Evolutionary conservation across 2,888 invertebrate species (phyloP).

Genomic region (Leucophenga maculata): DNA sequence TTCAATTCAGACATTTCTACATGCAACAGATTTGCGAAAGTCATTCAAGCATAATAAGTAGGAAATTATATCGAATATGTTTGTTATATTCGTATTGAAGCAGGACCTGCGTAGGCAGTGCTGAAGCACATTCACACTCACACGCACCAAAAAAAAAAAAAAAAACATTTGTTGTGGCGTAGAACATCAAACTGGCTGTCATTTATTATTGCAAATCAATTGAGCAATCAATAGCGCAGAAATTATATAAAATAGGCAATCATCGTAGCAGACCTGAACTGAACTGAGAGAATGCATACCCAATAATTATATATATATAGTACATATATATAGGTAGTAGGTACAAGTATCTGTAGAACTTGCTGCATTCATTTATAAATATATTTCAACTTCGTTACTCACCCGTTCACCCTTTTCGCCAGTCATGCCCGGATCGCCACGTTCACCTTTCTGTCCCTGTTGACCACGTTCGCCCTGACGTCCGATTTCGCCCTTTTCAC

Average conservation of each 20-base stretch:
- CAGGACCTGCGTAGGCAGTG: too few species aligned
- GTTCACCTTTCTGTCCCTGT: constrained; percentile 76
- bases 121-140: too few species aligned
- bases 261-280: constrained; percentile 31
- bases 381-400: constrained; percentile 60
- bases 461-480: constrained; percentile 80
- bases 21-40: too few species aligned
- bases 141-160: too few species aligned
- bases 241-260: constrained; percentile 46
- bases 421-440: constrained; percentile 75
- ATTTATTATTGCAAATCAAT: constrained; percentile 54
- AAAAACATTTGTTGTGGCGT: too few species aligned
- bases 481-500: constrained; percentile 78
- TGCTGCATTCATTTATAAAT: constrained; percentile 8
- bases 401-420: constrained; percentile 84
- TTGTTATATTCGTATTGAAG: too few species aligned
- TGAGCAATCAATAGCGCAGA: constrained; percentile 67
- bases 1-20: too few species aligned
- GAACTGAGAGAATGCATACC: constrained; percentile 31
- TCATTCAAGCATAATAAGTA: too few species aligned
- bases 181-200: too few species aligned
- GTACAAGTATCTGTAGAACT: not conserved
- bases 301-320: constrained; percentile 13
- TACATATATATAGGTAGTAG: too few species aligned
- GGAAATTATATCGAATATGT: too few species aligned